These are phyloP conservation scores for Meles meles DNA, from an alignment of 2,113 vertebrate species.

Conservation along the genomic window DNA sequence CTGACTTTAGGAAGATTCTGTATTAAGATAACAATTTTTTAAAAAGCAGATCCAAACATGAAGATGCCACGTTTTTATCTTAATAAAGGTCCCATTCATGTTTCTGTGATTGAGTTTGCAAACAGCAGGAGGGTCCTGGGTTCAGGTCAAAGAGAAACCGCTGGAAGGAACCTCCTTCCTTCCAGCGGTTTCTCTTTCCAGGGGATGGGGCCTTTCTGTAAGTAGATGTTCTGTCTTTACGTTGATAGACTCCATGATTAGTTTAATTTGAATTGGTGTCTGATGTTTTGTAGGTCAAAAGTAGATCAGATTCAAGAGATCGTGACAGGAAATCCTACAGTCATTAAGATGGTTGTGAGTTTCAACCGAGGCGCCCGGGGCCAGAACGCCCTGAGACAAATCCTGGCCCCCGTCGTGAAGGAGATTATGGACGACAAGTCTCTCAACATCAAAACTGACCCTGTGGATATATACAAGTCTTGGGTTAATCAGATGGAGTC, in stretches of 20 bases:
- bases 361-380: slow-evolving; percentile 97
- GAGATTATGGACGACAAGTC: slow-evolving; percentile 98
- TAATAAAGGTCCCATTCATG: background rate
- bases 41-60: background rate
- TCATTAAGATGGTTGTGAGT: slow-evolving; percentile 99
- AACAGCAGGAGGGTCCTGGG: background rate
- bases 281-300: slow-evolving; percentile 88
- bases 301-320: slow-evolving; percentile 99
- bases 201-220: background rate
- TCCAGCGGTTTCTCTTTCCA: background rate
- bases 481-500: slow-evolving; percentile 99
- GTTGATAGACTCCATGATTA: background rate
- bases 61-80: background rate
- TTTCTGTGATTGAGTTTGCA: background rate
- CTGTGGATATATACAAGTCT: slow-evolving; percentile 97
- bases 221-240: background rate
- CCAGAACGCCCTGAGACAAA: slow-evolving; percentile 95
- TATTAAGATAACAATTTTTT: background rate
- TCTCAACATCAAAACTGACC: slow-evolving; percentile 98
- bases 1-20: background rate
- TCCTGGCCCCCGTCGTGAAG: slow-evolving; percentile 95
- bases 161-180: background rate
- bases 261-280: slow-evolving; percentile 13
- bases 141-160: no score
- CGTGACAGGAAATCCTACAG: slow-evolving; percentile 96